Base-by-base conservation (phyloP, 2,888 invertebrate genomes). In the Dynastes maya region DNA sequence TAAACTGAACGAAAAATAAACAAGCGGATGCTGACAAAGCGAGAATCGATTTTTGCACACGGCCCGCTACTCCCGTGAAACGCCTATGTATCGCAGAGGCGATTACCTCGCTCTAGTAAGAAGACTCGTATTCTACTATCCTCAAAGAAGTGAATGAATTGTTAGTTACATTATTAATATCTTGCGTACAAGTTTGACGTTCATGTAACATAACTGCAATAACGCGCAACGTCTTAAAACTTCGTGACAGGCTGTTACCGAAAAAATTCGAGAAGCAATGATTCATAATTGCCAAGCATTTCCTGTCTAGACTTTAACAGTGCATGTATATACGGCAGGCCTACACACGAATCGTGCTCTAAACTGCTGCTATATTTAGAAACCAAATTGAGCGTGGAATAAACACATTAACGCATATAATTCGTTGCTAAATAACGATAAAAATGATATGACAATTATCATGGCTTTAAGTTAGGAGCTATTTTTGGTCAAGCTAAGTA, bases 231-330 rank as follows among this genome's bases (percentile, higher is more conserved):
- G 16, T 55, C 16, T 55, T 16, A 16, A 11, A n/a, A 4, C 53
- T 16, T 55, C 16, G 5, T 55, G 53, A 13, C 53, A n/a, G 16
- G 13, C 16, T n/a, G 16, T 4, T 55, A 55, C 55, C 55, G 22
- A 55, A 55, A 70, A 70, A 53, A 51, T 51, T 49, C 29, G 27
- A 51, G 51, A 29, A 22, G 70, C 27, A 70, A 51, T 70, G 51
- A 70, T 51, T 70, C 70, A 70, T 70, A 70, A 53, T 70, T 70
- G 53, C 29, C 11, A 13, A 51, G 70, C 51, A 70, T 70, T 70
- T 70, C 70, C 70, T 70, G 70, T 70, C 70, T 70, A 70, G 70
- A 70, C 70, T 29, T 32, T 8, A 55, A 55, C 16, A 22, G 9
- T 22, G 22, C 22, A 6, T 55, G 22, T 22, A 55, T 22, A 55